Percentiles rank a stretch among this genome's conserved stretches.
Evolutionary conservation across 2,113 vertebrate genomes (phyloP).

Genomic region (Dinomys branickii): DNA sequence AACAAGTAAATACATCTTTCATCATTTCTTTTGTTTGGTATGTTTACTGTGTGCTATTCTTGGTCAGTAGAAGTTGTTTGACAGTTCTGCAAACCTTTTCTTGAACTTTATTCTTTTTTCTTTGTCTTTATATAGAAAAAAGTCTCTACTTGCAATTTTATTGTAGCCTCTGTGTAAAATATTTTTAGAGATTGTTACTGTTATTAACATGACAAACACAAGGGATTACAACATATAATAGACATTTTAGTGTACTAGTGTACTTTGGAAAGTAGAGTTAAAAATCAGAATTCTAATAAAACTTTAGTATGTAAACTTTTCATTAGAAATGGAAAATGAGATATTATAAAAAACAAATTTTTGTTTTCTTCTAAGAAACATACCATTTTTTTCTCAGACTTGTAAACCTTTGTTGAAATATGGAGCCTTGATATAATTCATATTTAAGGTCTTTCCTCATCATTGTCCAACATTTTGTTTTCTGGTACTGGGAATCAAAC

Average conservation of each 20-base stretch:
- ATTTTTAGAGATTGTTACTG: slow-evolving; percentile 26
- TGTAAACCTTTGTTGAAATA: slow-evolving; percentile 69
- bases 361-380: slow-evolving; percentile 70
- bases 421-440: slow-evolving; percentile 83
- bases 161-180: slow-evolving; percentile 70
- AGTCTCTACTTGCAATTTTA: slow-evolving; percentile 79
- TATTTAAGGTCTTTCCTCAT: slow-evolving; percentile 82
- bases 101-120: slow-evolving; percentile 79
- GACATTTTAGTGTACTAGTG: background rate
- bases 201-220: slow-evolving; percentile 24
- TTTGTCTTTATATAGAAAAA: slow-evolving; percentile 77
- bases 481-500: too few species aligned
- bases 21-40: slow-evolving; percentile 84
- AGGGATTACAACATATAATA: background rate
- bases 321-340: slow-evolving; percentile 64
- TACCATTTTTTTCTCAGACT: slow-evolving; percentile 56
- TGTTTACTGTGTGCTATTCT: slow-evolving; percentile 86
- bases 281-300: slow-evolving; percentile 54
- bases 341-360: slow-evolving; percentile 38
- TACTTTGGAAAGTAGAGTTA: slow-evolving; percentile 64
- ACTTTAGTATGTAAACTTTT: slow-evolving; percentile 12
- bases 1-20: slow-evolving; percentile 85
- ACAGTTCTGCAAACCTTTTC: slow-evolving; percentile 78
- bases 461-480: too few species aligned
- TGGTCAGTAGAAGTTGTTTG: slow-evolving; percentile 83